A percentile compares a stretch with the other conserved stretches of the same genome.
Evolutionary conservation across 2,888 invertebrate genomes (phyloP).

Genomic region (Reticulitermes lucifugus): DNA sequence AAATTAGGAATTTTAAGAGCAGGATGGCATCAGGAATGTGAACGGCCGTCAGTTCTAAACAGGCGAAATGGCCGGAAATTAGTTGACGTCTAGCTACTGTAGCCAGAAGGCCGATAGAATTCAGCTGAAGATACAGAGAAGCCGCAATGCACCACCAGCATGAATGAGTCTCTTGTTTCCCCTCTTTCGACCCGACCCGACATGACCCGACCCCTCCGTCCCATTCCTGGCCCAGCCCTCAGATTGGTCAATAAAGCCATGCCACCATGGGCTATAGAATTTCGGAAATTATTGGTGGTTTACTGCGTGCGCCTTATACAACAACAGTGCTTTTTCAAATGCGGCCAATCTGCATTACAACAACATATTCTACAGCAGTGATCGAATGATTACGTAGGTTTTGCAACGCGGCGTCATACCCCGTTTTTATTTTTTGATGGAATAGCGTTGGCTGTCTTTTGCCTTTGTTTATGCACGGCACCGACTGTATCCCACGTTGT

Average conservation of each 20-base stretch:
- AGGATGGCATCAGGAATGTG: neutral
- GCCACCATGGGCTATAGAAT: neutral
- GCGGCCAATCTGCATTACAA: too few relatives aligned
- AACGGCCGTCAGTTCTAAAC: neutral
- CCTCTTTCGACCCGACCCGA: neutral
- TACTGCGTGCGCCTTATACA: neutral
- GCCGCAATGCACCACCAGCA: conserved; percentile 35
- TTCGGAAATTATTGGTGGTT: neutral
- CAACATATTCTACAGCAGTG: too few relatives aligned
- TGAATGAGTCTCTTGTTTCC: conserved; percentile 4
- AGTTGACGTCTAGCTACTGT: conserved; percentile 4
- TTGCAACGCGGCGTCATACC: too few relatives aligned
- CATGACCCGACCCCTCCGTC: neutral
- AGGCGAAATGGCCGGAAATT: conserved; percentile 23
- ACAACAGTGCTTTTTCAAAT: neutral
- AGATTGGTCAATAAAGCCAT: conserved; percentile 15
- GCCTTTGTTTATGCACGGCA: too few relatives aligned
- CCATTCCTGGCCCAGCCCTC: neutral
- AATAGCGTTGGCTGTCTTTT: too few relatives aligned
- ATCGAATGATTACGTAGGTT: too few relatives aligned
- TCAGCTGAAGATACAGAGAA: conserved; percentile 24
- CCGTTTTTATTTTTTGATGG: too few relatives aligned
- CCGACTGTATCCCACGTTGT: too few relatives aligned
- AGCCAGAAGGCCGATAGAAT: conserved; percentile 19
- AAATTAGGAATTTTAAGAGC: neutral